Evolutionary conservation across 23 tunicate genomes (phyloP), one percentile per base, ranked within the genome.

Genomic region (Halocynthia roretzi): DNA sequence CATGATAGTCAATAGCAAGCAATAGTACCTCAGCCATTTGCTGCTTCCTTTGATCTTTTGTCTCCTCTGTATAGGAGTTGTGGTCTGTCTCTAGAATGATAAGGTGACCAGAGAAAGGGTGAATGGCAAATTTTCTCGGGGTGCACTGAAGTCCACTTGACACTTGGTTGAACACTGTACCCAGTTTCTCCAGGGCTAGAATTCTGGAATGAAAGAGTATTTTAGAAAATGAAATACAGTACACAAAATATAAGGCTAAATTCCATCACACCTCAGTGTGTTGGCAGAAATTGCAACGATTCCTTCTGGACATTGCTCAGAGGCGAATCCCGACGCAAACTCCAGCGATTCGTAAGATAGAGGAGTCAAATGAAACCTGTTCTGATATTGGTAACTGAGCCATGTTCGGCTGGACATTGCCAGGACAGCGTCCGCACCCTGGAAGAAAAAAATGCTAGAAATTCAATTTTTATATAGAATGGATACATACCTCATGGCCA

Each of bases 231-330:
- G 63, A 58, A 58, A n/a, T 14, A 14, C n/a, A 58, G 4, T 58
- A 15, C 64, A 60, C 17, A 4, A 15, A 17, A 60, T 15, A 60
- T 31, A 31, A 31, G 44, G 44, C 1, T 0, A 31, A 31, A 1
- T 14, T 2, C 21, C 31, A 40, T 65, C 77, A 6, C 66, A 92
- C 98, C 98, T 84, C 61, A 94, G 86, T 10, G 99, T 88, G 80
- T 94, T 94, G 68, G 83, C 83, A 50, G 96, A 82, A 50, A 94
- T 94, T 7, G 99, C 99, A 19, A 94, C 99, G 62, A 94, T 88
- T 9, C 99, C 99, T 72, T 94, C 99, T 19, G 99, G 95, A 74
- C 99, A 94, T 67, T 94, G 99, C 76, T 94, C 99, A 0, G 95
- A 87, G 6, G 95, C 83, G 66, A 94, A 94, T 12, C 99, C 99